These are phyloP conservation scores for Neodon shergylaensis DNA, from an alignment of 2,113 vertebrate species.

Conservation along the genomic window DNA sequence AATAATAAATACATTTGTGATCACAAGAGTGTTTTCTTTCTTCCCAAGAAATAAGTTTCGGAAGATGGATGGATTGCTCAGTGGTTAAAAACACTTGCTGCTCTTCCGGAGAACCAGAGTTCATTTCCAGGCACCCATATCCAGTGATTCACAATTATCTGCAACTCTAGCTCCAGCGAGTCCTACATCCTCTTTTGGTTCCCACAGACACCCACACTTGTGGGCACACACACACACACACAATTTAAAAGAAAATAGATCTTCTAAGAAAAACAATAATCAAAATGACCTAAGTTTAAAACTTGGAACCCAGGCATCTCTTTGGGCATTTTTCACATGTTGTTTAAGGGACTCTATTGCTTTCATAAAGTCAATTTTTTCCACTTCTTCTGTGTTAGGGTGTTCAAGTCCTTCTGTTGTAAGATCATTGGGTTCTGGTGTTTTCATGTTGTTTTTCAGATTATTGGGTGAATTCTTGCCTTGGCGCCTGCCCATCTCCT, in stretches of 20 bases:
- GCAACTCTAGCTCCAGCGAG: background rate
- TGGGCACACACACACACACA: background rate
- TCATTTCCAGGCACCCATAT: background rate
- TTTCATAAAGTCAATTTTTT: too few species aligned
- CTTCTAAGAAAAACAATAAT: background rate
- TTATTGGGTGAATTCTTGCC: too few species aligned
- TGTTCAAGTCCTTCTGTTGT: too few species aligned
- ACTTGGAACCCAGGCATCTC: background rate
- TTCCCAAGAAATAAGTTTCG: background rate
- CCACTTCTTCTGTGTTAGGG: too few species aligned
- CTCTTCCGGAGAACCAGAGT: background rate
- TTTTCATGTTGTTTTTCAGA: too few species aligned
- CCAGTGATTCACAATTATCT: background rate
- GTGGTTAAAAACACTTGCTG: background rate
- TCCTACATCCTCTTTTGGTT: background rate
- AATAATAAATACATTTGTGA: background rate
- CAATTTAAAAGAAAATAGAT: background rate
- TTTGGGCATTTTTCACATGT: too few species aligned
- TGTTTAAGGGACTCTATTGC: too few species aligned
- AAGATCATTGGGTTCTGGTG: too few species aligned
- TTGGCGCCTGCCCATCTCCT: too few species aligned
- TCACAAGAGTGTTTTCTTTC: background rate
- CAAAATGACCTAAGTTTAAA: background rate
- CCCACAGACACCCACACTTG: background rate
- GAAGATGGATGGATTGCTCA: background rate